Base-by-base conservation (phyloP, 2,888 invertebrate species). In the Andrena minutula region DNA sequence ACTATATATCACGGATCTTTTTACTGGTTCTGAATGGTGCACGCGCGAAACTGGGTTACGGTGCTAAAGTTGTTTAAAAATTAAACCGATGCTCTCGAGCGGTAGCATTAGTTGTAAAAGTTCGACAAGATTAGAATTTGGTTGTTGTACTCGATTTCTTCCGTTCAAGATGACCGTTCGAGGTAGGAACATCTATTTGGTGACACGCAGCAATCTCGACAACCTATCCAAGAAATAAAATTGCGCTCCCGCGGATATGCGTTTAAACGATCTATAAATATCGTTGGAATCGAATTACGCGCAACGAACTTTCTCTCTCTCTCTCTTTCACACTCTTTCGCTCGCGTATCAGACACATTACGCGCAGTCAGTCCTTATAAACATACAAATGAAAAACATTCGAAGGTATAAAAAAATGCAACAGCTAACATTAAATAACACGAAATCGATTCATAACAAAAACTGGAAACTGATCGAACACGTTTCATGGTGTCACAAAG, bases 1-100 rank as follows among this genome's bases (percentile, higher is more conserved):
- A 84, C 90, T 91, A 89, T 90, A 92, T 92, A 92, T 92, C 92
- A 92, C 90, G 90, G 89, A 91, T 89, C 32, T 68, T 66, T 53
- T 91, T 90, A 91, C 92, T 92, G 92, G 91, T 92, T 92, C 88
- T 89, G 85, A 89, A 86, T 86, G 86, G 90, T 61, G 80, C 70
- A 72, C 79, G 28, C 72, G 77, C 56, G 76, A 56, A 84, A 68
- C 75, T 86, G 63, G 70, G 4, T 56, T 80, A 84, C 64, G 65
- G 78, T 87, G 79, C 77, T 58, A 74, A 76, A 20, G 56, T 80
- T 49, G 61, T 75, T 70, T 73, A 70, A 77, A 83, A 80, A 73
- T 64, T 68, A 82, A 71, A 78, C n/a, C 56, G 58, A 84, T 71
- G 10, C 64, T 60, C 49, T 26, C 51, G 79, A 77, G 66, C 60